Evolutionary conservation across 1,140 invertebrate genomes (phyloP), one percentile per base, ranked within the genome.

Genomic region (Ectropis grisescens): DNA sequence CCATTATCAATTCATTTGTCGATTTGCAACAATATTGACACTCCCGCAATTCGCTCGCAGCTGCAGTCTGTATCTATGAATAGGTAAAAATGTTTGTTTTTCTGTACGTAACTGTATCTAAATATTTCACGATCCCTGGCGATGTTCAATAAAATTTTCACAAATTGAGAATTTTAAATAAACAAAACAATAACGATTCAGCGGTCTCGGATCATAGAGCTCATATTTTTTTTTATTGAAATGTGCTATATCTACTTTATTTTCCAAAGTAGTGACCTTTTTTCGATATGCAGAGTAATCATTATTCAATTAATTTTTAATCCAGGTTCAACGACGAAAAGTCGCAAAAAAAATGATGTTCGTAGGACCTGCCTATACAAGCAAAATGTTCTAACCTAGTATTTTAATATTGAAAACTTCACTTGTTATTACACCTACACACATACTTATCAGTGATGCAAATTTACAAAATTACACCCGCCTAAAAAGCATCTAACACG

Each of bases 91-190:
- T 70, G 60, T 66, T 62, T 58, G 59, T 48, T 53, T 46, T 62
- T 59, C 54, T 58, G 46, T 47, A 43, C 55, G 62, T 64, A 46
- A 47, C 57, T 37, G 49, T 49, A 56, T 56, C 47, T 68, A 62
- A 71, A 76, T 60, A 61, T 68, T 70, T 65, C 47, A 65, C 47
- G 48, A 51, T 35, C 36, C 57, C 51, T 56, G 57, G 57, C 58
- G 62, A 62, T 29, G 41, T 39, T 52, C 52, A 62, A 69, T 64
- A 65, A 69, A 58, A 70, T 70, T 65, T 78, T 66, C 56, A 68
- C 55, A 58, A 72, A 70, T 74, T 71, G 58, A 70, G 69, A 55
- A 70, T 74, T 53, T 62, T 57, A 51, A 44, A 39, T 62, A 58
- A 68, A 69, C 53, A 67, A 58, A 55, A 42, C 41, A 47, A 33